Conservation (phyloP, 1,140 invertebrate genomes). For the Anthonomus grandis region DNA sequence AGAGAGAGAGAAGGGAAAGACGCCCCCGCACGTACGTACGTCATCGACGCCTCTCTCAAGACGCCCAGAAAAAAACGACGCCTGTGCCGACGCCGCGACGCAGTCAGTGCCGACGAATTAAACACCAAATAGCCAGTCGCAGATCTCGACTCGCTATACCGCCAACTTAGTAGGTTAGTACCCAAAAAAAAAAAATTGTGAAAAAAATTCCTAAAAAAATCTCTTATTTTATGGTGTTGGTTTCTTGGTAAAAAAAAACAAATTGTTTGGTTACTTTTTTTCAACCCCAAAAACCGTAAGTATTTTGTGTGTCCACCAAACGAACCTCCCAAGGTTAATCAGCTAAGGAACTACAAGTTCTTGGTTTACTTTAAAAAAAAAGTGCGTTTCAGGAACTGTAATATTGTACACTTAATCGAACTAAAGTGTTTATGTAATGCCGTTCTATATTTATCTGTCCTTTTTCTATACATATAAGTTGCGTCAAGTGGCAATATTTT, state of each 20-base stretch:
- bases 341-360: not conserved
- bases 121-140: too few relatives aligned
- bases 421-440: too few relatives aligned
- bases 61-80: conserved; percentile 25
- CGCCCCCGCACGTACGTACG: conserved; percentile 26
- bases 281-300: conserved; percentile 19
- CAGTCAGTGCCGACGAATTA: conserved; percentile 44
- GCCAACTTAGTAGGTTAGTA: conserved; percentile 44
- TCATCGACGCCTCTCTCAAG: conserved; percentile 29
- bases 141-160: conserved; percentile 41
- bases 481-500: too few relatives aligned
- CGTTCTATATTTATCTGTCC: too few relatives aligned
- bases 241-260: too few relatives aligned
- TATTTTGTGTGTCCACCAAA: conserved; percentile 1
- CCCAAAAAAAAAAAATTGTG: conserved; percentile 20
- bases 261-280: too few relatives aligned
- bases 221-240: not conserved
- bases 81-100: conserved; percentile 33
- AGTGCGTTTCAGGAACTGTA: not conserved
- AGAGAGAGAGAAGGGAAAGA: too few relatives aligned
- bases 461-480: too few relatives aligned
- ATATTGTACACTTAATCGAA: too few relatives aligned
- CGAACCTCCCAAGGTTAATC: not conserved
- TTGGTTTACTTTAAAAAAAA: not conserved
- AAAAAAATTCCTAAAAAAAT: not conserved